Evolutionary conservation across 2,888 invertebrate genomes (phyloP).

Genomic region (Acanthacorydalis orientalis): DNA sequence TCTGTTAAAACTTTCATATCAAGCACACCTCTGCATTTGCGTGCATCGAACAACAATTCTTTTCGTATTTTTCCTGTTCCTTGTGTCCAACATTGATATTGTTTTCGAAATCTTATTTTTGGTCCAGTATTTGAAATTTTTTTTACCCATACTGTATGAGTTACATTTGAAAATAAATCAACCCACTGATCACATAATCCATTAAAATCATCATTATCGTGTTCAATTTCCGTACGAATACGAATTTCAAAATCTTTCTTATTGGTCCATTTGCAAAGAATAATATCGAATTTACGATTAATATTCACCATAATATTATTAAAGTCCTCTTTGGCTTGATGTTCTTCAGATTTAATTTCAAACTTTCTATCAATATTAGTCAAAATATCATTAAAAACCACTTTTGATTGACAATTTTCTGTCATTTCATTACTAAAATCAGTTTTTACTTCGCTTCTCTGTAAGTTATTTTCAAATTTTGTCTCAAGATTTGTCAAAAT

Average conservation of each 20-base stretch:
- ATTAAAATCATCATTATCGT: conserved; percentile 24
- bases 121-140: conserved; percentile 27
- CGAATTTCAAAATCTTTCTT: conserved; percentile 23
- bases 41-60: conserved; percentile 24
- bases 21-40: conserved; percentile 23
- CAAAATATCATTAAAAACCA: conserved; percentile 22
- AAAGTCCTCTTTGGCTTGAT: conserved; percentile 21
- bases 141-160: conserved; percentile 25
- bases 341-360: conserved; percentile 17
- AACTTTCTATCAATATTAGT: conserved; percentile 20
- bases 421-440: too few species aligned
- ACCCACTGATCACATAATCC: conserved; percentile 25
- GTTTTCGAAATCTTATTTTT: conserved; percentile 25
- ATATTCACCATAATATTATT: conserved; percentile 19
- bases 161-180: conserved; percentile 23
- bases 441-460: too few species aligned
- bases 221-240: conserved; percentile 23
- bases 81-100: conserved; percentile 27
- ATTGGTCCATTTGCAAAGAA: conserved; percentile 21
- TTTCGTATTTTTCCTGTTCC: conserved; percentile 22
- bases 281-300: conserved; percentile 23
- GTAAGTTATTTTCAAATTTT: conserved; percentile 18
- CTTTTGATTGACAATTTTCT: conserved; percentile 15
- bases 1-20: conserved; percentile 26
- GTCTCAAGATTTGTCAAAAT: conserved; percentile 20